Evolutionary conservation across 2,888 invertebrate genomes (phyloP).

Genomic region (Ryuthela nishihirai): DNA sequence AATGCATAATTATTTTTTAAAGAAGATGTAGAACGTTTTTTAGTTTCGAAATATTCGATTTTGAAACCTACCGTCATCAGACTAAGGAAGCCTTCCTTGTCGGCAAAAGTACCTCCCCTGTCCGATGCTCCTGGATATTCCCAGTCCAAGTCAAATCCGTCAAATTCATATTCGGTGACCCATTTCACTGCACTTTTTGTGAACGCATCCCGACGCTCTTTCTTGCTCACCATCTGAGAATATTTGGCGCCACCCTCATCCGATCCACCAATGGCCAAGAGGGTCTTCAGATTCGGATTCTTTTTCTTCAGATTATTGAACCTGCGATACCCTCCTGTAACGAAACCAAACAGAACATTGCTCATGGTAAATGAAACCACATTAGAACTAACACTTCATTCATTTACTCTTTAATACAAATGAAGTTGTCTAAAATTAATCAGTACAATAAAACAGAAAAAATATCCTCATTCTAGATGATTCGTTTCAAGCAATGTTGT

Average conservation of each 20-base stretch:
- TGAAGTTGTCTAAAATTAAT: too few species aligned
- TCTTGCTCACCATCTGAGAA: slow-evolving; percentile 44
- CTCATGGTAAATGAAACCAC: too few species aligned
- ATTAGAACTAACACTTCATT: too few species aligned
- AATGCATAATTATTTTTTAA: not conserved
- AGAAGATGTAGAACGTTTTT: not conserved
- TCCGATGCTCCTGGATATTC: slow-evolving; percentile 54
- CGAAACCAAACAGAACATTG: too few species aligned
- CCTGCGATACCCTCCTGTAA: slow-evolving; percentile 49
- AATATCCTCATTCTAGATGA: too few species aligned
- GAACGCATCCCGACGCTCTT: slow-evolving; percentile 54
- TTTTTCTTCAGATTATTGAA: slow-evolving; percentile 35
- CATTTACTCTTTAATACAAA: too few species aligned
- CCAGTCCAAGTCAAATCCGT: slow-evolving; percentile 52
- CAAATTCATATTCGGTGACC: slow-evolving; percentile 47
- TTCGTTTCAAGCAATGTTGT: too few species aligned
- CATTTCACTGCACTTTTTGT: slow-evolving; percentile 54
- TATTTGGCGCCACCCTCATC: slow-evolving; percentile 40
- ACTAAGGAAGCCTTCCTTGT: slow-evolving; percentile 72
- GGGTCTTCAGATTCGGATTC: slow-evolving; percentile 46
- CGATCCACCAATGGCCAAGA: slow-evolving; percentile 42
- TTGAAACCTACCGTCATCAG: slow-evolving; percentile 56
- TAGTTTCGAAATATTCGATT: not conserved
- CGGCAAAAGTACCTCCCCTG: slow-evolving; percentile 57
- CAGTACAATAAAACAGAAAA: too few species aligned